These are phyloP conservation scores for Sarcophaga carnaria DNA, from an alignment of 2,888 invertebrate genomes.

Conservation along the genomic window DNA sequence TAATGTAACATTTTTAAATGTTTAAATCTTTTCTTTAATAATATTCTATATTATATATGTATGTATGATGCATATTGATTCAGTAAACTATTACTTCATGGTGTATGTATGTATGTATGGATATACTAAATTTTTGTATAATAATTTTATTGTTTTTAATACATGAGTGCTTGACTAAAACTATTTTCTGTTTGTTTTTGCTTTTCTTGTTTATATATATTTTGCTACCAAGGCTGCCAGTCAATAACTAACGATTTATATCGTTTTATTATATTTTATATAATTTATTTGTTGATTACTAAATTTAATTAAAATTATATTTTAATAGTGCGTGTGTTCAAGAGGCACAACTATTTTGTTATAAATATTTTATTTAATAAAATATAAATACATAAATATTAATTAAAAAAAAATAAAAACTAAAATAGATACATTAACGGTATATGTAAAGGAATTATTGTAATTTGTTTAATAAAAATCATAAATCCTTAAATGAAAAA, in stretches of 20 bases:
- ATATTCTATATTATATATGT: constrained; percentile 1
- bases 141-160: background rate
- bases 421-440: background rate
- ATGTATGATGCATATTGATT: background rate
- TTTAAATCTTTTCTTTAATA: constrained; percentile 21
- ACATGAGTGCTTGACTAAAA: background rate
- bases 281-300: background rate
- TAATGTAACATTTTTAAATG: constrained; percentile 38
- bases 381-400: constrained; percentile 33
- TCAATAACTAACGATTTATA: constrained; percentile 25
- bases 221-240: constrained; percentile 50
- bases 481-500: background rate
- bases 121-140: constrained; percentile 19
- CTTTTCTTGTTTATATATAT: background rate
- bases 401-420: no score
- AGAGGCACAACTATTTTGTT: constrained; percentile 61
- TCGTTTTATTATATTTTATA: background rate
- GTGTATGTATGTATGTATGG: background rate
- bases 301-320: constrained; percentile 11
- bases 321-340: background rate
- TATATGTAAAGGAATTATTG: background rate
- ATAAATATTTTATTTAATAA: constrained; percentile 42
- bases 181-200: constrained; percentile 16
- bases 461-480: background rate
- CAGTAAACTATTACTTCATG: background rate